Percentiles rank a stretch among this genome's conserved stretches.
phyloP scores from a whole-genome alignment of 92 coral and sea anemone species.

The Epizoanthus illoricatus region DNA sequence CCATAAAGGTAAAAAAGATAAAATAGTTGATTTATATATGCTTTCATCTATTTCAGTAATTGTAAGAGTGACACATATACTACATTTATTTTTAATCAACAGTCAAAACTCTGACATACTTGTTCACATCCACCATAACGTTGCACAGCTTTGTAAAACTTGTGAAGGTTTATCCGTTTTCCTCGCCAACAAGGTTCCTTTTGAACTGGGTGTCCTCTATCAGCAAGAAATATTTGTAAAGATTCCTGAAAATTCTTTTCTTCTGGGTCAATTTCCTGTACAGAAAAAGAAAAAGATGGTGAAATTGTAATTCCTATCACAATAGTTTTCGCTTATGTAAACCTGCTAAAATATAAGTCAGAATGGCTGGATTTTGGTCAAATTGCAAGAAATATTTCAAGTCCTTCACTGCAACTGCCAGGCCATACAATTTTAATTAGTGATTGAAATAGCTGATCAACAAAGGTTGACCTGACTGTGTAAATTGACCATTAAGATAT shows the following conservation, averaged over 20 bases:
- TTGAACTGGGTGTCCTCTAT: slow-evolving; percentile 55
- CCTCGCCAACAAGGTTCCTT: slow-evolving; percentile 84
- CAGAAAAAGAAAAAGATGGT: neutral
- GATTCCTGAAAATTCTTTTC: slow-evolving; percentile 61
- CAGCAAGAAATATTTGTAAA: slow-evolving; percentile 48
- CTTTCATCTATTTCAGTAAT: neutral
- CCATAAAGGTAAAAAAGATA: too few relatives aligned
- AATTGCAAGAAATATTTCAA: too few relatives aligned
- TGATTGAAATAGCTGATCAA: too few relatives aligned
- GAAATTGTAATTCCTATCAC: neutral
- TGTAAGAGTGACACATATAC: neutral
- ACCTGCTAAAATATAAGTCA: neutral
- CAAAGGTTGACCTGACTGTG: too few relatives aligned
- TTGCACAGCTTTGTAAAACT: slow-evolving; percentile 69
- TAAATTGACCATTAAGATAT: neutral
- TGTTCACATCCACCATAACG: slow-evolving; percentile 81
- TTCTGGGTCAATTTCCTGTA: slow-evolving; percentile 34
- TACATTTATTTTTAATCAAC: neutral
- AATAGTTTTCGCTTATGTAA: neutral
- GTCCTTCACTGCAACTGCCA: too few relatives aligned
- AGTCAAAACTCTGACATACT: slow-evolving; percentile 32
- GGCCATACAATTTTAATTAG: too few relatives aligned
- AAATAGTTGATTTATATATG: too few relatives aligned
- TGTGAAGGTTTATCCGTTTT: slow-evolving; percentile 56
- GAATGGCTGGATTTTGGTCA: too few relatives aligned